Evolutionary conservation across 2,113 vertebrate genomes (phyloP).

Genomic region (Fulica atra): DNA sequence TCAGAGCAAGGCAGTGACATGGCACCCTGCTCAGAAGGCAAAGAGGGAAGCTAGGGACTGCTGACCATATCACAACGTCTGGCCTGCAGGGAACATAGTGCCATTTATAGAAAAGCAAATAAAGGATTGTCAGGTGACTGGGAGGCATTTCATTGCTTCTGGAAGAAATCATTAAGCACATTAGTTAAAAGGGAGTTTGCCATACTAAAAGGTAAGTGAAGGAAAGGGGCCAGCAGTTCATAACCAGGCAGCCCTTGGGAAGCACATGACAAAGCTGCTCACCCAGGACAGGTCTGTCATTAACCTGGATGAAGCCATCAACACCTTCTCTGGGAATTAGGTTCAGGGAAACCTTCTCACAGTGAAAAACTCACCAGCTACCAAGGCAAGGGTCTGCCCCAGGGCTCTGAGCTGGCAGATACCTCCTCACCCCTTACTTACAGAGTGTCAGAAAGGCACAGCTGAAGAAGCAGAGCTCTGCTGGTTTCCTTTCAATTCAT

Average conservation of each 20-base stretch:
- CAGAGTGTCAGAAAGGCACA: background rate
- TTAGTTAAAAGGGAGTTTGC: background rate
- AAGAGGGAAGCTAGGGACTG: background rate
- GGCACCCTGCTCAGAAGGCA: fast-evolving
- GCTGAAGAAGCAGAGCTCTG: background rate
- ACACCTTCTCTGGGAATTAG: background rate
- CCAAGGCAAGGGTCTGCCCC: background rate
- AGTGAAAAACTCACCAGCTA: background rate
- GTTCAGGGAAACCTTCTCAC: background rate
- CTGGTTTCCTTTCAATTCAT: background rate
- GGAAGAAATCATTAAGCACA: background rate
- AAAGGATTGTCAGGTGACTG: background rate
- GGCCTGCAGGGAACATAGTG: too few species aligned
- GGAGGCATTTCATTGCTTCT: background rate
- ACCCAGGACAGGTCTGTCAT: background rate
- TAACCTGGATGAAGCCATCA: background rate
- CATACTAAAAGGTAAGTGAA: background rate
- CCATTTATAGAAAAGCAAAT: background rate
- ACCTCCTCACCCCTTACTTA: background rate
- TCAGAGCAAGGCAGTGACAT: background rate
- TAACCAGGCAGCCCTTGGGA: fast-evolving
- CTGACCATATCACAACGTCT: fast-evolving
- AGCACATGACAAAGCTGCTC: background rate
- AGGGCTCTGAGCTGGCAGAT: background rate
- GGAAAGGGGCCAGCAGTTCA: background rate